Evolutionary conservation across 1,140 invertebrate genomes (phyloP).

Genomic region (Delia radicum): DNA sequence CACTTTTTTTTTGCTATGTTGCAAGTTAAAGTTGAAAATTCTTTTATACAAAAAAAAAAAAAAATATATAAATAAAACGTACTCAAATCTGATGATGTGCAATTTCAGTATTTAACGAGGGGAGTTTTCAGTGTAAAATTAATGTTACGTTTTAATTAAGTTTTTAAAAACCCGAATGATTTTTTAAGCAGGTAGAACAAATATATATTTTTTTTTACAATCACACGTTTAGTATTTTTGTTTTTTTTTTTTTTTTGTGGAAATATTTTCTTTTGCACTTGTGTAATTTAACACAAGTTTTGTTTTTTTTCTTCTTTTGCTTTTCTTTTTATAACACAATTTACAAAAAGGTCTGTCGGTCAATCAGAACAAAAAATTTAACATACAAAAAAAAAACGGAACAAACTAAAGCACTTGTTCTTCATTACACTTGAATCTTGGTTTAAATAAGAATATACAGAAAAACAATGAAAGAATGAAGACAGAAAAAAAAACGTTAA

Average conservation of each 20-base stretch:
- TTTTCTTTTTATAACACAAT: background rate
- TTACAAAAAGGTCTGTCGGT: background rate
- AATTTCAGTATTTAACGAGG: background rate
- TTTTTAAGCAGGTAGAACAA: background rate
- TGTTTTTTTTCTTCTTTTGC: background rate
- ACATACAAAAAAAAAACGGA: background rate
- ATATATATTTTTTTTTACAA: background rate
- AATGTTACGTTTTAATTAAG: background rate
- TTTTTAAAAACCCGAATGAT: background rate
- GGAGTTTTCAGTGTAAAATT: background rate
- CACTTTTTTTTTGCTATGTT: background rate
- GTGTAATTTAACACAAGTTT: background rate
- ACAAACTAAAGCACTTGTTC: background rate
- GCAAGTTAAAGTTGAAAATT: background rate
- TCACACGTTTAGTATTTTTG: background rate
- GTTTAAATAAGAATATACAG: background rate
- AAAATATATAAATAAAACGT: too few species aligned
- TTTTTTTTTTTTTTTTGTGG: background rate
- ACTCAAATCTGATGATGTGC: background rate
- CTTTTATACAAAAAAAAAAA: too few species aligned
- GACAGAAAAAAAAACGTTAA: background rate
- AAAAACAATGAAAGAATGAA: background rate
- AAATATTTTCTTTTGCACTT: background rate
- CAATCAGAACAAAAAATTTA: background rate
- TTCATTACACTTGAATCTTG: background rate